phyloP scores from a whole-genome alignment of 2,888 invertebrate species.

The Brenthis daphne region DNA sequence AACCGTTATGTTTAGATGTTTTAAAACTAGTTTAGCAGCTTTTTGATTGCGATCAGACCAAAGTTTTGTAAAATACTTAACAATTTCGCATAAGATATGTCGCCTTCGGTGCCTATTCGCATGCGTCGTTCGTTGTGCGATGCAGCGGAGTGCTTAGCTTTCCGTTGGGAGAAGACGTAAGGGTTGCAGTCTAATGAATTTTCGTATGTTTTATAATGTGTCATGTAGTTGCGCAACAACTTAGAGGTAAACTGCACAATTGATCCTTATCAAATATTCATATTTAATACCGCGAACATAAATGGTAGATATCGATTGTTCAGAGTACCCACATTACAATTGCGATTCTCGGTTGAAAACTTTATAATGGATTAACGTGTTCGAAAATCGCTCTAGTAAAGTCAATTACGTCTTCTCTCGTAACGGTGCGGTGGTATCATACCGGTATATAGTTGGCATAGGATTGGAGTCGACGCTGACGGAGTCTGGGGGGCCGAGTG shows the following conservation, averaged over 20 bases:
- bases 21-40: not conserved
- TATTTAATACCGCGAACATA: not conserved
- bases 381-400: not conserved
- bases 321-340: slow-evolving; percentile 22
- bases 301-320: slow-evolving; percentile 35
- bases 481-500: slow-evolving; percentile 84
- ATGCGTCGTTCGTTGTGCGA: slow-evolving; percentile 77
- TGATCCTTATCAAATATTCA: slow-evolving; percentile 36
- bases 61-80: slow-evolving; percentile 39
- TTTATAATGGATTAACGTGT: not conserved
- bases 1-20: not conserved
- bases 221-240: slow-evolving; percentile 39
- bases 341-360: not conserved
- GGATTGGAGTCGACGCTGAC: slow-evolving; percentile 93
- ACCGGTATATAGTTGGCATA: slow-evolving; percentile 95
- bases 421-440: slow-evolving; percentile 56
- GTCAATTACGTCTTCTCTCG: slow-evolving; percentile 60
- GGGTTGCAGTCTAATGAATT: slow-evolving; percentile 40
- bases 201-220: slow-evolving; percentile 8
- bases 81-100: slow-evolving; percentile 49
- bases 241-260: slow-evolving; percentile 33
- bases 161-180: slow-evolving; percentile 63
- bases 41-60: slow-evolving; percentile 34
- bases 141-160: slow-evolving; percentile 71
- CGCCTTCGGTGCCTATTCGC: slow-evolving; percentile 66